Evolutionary conservation across 2,113 vertebrate genomes (phyloP).

Genomic region (Sceloporus tristichus): DNA sequence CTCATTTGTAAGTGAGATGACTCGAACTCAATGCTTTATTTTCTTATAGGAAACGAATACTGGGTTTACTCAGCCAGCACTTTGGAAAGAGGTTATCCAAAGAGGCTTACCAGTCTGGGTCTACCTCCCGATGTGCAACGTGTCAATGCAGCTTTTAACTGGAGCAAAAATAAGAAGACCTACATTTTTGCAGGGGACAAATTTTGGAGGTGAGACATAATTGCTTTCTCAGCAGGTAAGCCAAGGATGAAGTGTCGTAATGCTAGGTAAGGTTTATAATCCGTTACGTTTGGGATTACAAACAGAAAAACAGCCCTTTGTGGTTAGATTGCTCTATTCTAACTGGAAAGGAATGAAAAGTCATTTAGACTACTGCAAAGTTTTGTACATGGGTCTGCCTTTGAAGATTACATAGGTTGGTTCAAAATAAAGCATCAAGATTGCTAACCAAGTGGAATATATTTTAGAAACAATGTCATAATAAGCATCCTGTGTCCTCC

Average conservation of each 20-base stretch:
- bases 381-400: background rate
- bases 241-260: too few relatives aligned
- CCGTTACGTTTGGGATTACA: background rate
- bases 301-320: background rate
- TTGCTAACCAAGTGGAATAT: background rate
- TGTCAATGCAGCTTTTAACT: slow-evolving; percentile 93
- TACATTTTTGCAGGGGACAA: slow-evolving; percentile 94
- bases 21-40: background rate
- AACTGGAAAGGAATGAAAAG: background rate
- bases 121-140: slow-evolving; percentile 86
- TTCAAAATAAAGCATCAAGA: background rate
- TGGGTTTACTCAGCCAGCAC: slow-evolving; percentile 92
- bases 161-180: slow-evolving; percentile 93
- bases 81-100: slow-evolving; percentile 92
- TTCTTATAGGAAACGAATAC: slow-evolving; percentile 86
- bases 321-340: background rate
- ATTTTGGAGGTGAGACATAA: slow-evolving; percentile 91
- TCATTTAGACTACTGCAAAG: background rate
- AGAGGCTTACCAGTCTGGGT: slow-evolving; percentile 88
- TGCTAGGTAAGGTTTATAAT: background rate
- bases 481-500: too few relatives aligned
- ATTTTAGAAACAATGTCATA: too few relatives aligned
- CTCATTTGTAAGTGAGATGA: background rate
- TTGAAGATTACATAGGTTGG: background rate
- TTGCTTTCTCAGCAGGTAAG: background rate